phyloP scores from a whole-genome alignment of 2,113 vertebrate genomes.

The Calidris pygmaea region DNA sequence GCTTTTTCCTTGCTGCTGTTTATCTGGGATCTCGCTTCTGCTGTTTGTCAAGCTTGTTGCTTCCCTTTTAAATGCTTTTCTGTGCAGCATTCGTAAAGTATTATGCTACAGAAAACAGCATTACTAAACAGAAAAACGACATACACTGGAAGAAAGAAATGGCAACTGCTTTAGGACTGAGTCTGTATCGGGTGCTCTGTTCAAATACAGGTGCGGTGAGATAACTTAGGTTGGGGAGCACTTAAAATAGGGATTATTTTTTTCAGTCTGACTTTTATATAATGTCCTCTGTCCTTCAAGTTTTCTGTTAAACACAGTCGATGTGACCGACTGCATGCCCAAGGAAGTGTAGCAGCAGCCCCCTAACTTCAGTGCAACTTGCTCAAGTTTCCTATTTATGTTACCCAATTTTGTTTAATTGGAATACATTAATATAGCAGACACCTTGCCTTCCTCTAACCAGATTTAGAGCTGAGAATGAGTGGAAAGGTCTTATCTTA shows the following conservation, averaged over 20 bases:
- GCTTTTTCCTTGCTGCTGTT: background rate
- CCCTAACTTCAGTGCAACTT: background rate
- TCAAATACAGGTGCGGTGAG: background rate
- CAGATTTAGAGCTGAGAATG: slow-evolving; percentile 50
- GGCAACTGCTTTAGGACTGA: background rate
- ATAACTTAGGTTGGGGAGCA: background rate
- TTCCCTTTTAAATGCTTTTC: background rate
- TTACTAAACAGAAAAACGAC: background rate
- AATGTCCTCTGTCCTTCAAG: background rate
- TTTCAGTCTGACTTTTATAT: background rate
- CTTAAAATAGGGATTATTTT: background rate
- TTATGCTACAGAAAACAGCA: background rate
- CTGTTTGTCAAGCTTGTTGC: background rate
- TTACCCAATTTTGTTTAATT: background rate
- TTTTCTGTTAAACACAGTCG: background rate
- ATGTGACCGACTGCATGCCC: background rate
- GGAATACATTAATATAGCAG: slow-evolving; percentile 38
- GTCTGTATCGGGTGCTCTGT: background rate
- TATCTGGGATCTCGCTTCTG: background rate
- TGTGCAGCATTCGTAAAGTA: background rate
- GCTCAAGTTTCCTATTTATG: background rate
- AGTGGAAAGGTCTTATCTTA: slow-evolving; percentile 55
- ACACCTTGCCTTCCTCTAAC: slow-evolving; percentile 9
- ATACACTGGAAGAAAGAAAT: background rate
- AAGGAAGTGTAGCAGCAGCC: background rate